Conservation (phyloP, 1,140 invertebrate species). For the Trinorchestia longiramus region DNA sequence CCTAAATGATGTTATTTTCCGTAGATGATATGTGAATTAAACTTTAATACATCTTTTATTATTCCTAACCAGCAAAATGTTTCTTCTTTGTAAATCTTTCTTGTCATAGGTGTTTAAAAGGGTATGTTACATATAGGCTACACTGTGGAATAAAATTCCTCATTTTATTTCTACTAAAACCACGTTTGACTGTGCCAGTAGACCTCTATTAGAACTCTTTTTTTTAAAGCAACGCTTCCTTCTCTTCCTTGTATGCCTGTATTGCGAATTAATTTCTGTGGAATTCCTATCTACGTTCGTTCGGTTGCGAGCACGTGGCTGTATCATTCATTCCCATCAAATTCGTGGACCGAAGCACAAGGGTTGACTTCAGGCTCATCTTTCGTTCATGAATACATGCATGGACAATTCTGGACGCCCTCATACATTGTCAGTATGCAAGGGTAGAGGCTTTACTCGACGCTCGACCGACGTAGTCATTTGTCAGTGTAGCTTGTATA, state of each 20-base stretch:
- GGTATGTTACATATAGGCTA: no score
- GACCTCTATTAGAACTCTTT: not conserved
- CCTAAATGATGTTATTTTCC: no score
- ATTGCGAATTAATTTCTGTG: not conserved
- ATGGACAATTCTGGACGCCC: not conserved
- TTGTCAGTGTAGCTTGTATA: slow-evolving; percentile 22
- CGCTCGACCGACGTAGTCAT: not conserved
- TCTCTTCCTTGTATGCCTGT: not conserved
- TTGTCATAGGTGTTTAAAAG: no score
- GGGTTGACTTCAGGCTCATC: not conserved
- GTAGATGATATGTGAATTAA: no score
- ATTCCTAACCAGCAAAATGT: no score
- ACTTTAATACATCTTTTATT: no score
- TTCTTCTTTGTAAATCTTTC: no score
- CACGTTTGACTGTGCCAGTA: not conserved
- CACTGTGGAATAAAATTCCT: not conserved
- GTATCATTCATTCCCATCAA: not conserved
- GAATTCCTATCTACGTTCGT: not conserved
- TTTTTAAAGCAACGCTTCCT: not conserved
- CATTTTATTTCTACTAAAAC: not conserved
- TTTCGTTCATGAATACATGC: slow-evolving; percentile 8
- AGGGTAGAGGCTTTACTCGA: not conserved
- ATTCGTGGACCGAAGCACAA: not conserved
- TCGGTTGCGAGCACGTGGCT: not conserved
- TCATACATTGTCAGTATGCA: not conserved